A percentile compares a stretch with the other conserved stretches of the same genome.
Evolutionary conservation across 2,888 invertebrate genomes (phyloP).

Genomic region (Mamestra brassicae): DNA sequence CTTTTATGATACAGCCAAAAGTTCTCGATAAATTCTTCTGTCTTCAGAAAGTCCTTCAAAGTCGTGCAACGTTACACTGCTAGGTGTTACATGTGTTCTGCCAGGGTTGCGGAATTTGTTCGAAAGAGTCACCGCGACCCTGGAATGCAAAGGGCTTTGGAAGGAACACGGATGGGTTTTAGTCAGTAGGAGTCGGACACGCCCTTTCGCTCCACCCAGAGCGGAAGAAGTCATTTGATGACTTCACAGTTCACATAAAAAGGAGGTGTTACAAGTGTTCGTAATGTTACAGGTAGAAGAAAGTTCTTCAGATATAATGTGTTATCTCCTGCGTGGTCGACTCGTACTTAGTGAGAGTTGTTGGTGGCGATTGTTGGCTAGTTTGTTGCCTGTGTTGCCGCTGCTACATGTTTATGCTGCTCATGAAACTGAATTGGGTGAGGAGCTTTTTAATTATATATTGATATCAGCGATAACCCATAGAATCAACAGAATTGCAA

Average conservation of each 20-base stretch:
- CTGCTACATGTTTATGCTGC: slow-evolving; percentile 91
- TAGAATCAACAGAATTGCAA: too few species aligned
- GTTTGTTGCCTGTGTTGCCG: slow-evolving; percentile 91
- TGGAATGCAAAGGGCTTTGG: too few species aligned
- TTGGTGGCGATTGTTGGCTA: slow-evolving; percentile 92
- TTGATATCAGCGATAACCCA: not conserved
- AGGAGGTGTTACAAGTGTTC: not conserved
- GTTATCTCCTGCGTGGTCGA: slow-evolving; percentile 92
- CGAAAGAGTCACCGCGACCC: too few species aligned
- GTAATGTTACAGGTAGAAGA: slow-evolving; percentile 86
- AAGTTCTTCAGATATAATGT: slow-evolving; percentile 91
- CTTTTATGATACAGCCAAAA: too few species aligned
- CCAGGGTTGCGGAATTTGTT: too few species aligned
- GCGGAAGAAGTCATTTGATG: too few species aligned
- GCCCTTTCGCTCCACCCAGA: too few species aligned
- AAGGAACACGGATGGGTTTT: too few species aligned
- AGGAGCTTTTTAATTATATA: not conserved
- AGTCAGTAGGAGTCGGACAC: too few species aligned
- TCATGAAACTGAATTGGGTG: slow-evolving; percentile 86
- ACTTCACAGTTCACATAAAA: too few species aligned
- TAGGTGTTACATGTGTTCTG: not conserved
- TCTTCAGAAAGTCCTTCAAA: not conserved
- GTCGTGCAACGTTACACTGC: not conserved
- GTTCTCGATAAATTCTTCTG: not conserved
- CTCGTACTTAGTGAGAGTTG: slow-evolving; percentile 91